Conservation (phyloP, 2,888 invertebrate species). For the Caenorhabditis doughertyi region DNA sequence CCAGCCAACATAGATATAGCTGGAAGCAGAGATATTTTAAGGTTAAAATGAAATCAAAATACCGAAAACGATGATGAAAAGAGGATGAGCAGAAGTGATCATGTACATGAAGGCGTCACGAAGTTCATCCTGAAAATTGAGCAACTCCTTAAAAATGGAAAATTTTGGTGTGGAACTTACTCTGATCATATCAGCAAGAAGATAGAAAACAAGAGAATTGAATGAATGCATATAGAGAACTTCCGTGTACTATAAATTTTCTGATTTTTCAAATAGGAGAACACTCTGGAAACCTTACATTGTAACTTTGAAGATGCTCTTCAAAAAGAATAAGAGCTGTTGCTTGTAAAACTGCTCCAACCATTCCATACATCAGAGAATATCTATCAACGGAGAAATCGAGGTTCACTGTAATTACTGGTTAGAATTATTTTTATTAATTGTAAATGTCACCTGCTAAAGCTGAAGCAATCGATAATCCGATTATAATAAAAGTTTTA, state of each 20-base stretch:
- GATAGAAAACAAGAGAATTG: conserved; percentile 80
- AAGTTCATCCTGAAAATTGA: conserved; percentile 76
- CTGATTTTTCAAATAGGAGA: neutral
- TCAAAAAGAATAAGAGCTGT: conserved; percentile 70
- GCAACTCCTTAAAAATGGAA: neutral
- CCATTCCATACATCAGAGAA: conserved; percentile 77
- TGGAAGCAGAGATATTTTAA: conserved; percentile 19
- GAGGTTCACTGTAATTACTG: conserved; percentile 78
- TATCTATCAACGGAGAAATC: conserved; percentile 78
- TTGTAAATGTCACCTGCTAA: conserved; percentile 70
- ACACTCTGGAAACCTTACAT: conserved; percentile 8
- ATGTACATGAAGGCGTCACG: conserved; percentile 82
- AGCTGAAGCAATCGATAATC: conserved; percentile 71
- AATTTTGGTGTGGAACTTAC: conserved; percentile 42
- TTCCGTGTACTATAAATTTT: conserved; percentile 71
- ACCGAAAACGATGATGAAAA: conserved; percentile 74
- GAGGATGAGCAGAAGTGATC: conserved; percentile 77
- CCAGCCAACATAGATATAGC: conserved; percentile 61
- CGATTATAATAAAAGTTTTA: conserved; percentile 55
- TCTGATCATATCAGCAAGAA: conserved; percentile 80
- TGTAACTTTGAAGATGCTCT: conserved; percentile 60
- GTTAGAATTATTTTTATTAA: too few relatives aligned
- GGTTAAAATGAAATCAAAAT: conserved; percentile 2
- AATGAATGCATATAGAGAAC: conserved; percentile 81
- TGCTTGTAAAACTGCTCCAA: conserved; percentile 73